These are phyloP conservation scores for Saccostrea echinata DNA, from an alignment of 1,140 invertebrate genomes.

Conservation along the genomic window DNA sequence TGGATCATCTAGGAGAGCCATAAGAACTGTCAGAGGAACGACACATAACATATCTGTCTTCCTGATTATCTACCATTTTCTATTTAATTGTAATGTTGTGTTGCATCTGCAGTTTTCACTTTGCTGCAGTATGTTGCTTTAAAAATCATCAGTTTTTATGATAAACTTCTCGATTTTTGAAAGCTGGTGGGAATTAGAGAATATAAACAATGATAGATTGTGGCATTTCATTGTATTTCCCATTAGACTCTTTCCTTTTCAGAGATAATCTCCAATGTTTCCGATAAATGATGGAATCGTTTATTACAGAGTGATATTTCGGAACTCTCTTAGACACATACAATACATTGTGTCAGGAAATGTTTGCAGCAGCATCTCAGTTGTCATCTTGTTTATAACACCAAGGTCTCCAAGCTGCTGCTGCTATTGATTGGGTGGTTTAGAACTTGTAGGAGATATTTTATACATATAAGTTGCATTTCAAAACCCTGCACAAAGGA, in stretches of 20 bases:
- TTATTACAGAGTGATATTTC: not conserved
- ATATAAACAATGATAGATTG: conserved; percentile 12
- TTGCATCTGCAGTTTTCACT: not conserved
- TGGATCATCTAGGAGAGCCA: not conserved
- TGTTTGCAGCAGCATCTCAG: conserved; percentile 22
- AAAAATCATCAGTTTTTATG: not conserved
- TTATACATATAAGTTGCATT: not conserved
- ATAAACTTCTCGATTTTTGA: not conserved
- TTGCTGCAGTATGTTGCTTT: not conserved
- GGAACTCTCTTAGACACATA: not conserved
- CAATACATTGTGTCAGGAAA: conserved; percentile 25
- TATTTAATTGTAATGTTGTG: not conserved
- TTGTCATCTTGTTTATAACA: conserved; percentile 31
- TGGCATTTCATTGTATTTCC: conserved; percentile 10
- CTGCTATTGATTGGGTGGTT: not conserved
- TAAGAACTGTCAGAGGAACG: not conserved
- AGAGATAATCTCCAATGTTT: not conserved
- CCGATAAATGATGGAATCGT: not conserved
- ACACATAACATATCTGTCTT: no score
- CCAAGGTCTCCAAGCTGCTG: not conserved
- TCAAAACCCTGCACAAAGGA: not conserved
- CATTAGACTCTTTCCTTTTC: not conserved
- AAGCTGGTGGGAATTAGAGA: not conserved
- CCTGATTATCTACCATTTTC: no score
- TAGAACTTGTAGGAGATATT: not conserved